These are phyloP conservation scores for Mus spretus DNA, from an alignment of 2,797 vertebrate species.

Conservation along the genomic window DNA sequence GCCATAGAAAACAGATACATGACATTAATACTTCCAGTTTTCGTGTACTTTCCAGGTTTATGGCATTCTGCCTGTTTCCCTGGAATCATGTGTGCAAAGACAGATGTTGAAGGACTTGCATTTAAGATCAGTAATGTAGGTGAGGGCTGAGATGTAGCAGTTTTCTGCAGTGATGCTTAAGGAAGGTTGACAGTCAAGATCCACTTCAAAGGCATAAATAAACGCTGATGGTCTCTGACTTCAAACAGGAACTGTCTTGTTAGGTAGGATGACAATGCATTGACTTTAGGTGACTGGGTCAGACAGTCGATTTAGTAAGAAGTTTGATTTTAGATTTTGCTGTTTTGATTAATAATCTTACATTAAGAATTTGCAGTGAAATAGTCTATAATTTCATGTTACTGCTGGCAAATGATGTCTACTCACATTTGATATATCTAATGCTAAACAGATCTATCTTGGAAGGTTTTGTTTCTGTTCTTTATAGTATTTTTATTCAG, in stretches of 20 bases:
- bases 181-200: not conserved
- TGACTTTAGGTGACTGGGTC: not conserved
- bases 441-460: not conserved
- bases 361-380: conserved; percentile 26
- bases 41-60: not conserved
- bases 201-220: not conserved
- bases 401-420: not conserved
- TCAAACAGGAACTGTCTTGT: not conserved
- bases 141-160: not conserved
- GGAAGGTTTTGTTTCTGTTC: not conserved
- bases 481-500: not conserved
- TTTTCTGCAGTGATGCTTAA: accelerated
- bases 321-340: conserved; percentile 31
- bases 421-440: conserved; percentile 7
- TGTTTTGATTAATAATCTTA: conserved; percentile 50
- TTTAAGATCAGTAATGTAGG: not conserved
- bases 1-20: too few relatives aligned
- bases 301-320: not conserved
- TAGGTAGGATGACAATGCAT: not conserved
- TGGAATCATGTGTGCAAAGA: not conserved
- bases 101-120: not conserved
- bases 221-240: not conserved
- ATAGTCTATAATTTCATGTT: not conserved
- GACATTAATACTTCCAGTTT: not conserved
- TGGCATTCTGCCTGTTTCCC: not conserved